These are phyloP conservation scores for Steatornis caripensis DNA, from an alignment of 2,113 vertebrate genomes.

Conservation along the genomic window DNA sequence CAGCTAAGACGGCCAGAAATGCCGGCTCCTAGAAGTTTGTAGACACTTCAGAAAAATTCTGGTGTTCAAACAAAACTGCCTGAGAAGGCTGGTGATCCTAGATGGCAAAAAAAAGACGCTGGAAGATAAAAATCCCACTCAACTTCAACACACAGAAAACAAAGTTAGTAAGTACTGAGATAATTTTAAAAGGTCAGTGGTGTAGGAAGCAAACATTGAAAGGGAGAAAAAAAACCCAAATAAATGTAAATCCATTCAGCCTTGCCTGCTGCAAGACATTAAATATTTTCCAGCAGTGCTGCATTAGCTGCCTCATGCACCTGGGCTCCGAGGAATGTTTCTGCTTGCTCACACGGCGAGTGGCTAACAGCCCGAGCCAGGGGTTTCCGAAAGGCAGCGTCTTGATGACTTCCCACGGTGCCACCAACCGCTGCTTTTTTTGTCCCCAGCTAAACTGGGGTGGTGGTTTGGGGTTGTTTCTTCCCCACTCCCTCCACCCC, in stretches of 20 bases:
- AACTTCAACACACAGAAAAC: neutral
- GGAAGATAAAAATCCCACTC: neutral
- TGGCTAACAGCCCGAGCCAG: too few relatives aligned
- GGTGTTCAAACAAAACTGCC: neutral
- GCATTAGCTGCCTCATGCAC: neutral
- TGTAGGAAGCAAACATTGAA: neutral
- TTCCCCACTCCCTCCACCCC: too few relatives aligned
- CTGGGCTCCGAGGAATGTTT: neutral
- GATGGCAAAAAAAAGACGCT: neutral
- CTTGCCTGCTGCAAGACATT: slow-evolving; percentile 12
- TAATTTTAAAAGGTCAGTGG: neutral
- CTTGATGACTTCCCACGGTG: neutral
- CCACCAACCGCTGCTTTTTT: neutral
- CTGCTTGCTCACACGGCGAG: rapidly evolving
- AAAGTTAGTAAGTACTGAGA: neutral
- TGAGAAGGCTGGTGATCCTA: neutral
- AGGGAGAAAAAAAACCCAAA: neutral
- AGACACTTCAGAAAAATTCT: neutral
- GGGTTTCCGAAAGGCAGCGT: neutral
- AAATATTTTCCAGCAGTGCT: neutral
- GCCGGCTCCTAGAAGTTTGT: neutral
- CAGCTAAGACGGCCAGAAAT: neutral
- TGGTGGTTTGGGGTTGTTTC: neutral
- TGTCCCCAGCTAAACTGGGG: neutral
- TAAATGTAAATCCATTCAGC: slow-evolving; percentile 34